Percentiles rank a stretch among this genome's conserved stretches.
These are phyloP conservation scores for Acinonyx jubatus DNA, from an alignment of 2,113 vertebrate genomes.

Conservation along the genomic window DNA sequence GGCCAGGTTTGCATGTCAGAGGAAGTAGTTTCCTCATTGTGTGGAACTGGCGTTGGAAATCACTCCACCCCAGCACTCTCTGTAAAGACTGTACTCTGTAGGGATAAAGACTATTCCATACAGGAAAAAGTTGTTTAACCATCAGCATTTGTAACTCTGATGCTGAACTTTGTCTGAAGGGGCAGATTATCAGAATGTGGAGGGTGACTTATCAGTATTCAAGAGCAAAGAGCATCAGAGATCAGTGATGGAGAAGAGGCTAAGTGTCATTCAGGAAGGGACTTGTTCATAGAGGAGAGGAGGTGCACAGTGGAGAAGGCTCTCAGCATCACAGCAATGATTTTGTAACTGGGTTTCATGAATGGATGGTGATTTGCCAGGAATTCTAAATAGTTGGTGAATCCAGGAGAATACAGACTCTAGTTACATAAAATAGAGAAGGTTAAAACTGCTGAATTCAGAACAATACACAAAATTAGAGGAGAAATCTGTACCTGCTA, in stretches of 20 bases:
- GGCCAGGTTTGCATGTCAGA: background rate
- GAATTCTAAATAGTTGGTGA: background rate
- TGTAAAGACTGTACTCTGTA: background rate
- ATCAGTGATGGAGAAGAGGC: background rate
- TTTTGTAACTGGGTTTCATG: background rate
- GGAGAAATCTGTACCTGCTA: background rate
- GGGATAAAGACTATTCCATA: background rate
- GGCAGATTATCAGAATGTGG: background rate
- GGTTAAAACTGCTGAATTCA: background rate
- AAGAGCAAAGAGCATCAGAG: no score
- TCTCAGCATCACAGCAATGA: background rate
- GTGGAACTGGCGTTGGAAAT: background rate
- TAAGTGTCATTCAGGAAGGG: background rate
- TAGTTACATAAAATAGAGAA: background rate
- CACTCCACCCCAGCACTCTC: rapidly evolving
- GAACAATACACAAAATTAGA: background rate
- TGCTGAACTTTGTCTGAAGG: background rate
- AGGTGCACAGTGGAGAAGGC: no score
- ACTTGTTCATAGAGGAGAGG: background rate
- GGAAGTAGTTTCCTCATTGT: background rate
- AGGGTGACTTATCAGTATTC: background rate
- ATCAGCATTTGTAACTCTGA: background rate
- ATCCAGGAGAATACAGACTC: background rate
- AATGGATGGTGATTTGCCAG: background rate
- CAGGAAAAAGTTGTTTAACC: background rate